A percentile compares a stretch with the other conserved stretches of the same genome.
Conservation (phyloP, 2,888 invertebrate genomes). For the Dastarcus helophoroides region DNA sequence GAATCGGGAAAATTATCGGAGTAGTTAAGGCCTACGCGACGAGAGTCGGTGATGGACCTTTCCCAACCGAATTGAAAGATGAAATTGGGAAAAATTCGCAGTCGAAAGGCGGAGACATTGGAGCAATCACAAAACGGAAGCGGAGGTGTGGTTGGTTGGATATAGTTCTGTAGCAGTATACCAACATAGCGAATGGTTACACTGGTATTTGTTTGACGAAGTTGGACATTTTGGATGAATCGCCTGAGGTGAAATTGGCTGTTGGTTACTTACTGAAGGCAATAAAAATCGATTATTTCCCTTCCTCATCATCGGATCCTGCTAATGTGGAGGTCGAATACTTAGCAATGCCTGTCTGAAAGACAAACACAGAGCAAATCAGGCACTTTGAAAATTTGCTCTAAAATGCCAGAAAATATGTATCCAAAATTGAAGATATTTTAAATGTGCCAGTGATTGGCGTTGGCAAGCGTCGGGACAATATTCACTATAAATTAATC, state of each 20-base stretch:
- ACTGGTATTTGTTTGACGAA: conserved; percentile 90
- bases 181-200: conserved; percentile 92
- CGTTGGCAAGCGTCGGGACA: no score
- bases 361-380: conserved; percentile 62
- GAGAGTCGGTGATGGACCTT: conserved; percentile 95
- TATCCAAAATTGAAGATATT: conserved; percentile 69
- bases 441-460: conserved; percentile 74
- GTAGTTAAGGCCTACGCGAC: conserved; percentile 99
- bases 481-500: no score
- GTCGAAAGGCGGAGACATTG: conserved; percentile 70
- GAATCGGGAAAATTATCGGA: conserved; percentile 86
- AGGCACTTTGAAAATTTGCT: conserved; percentile 75
- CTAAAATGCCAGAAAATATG: conserved; percentile 68
- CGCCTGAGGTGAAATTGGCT: conserved; percentile 53
- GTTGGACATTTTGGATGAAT: conserved; percentile 85
- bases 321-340: conserved; percentile 69
- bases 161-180: conserved; percentile 78
- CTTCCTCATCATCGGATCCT: conserved; percentile 71
- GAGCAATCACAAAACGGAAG: conserved; percentile 89
- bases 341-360: conserved; percentile 82
- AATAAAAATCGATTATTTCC: conserved; percentile 67
- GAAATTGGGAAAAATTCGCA: conserved; percentile 73
- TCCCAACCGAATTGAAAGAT: conserved; percentile 86
- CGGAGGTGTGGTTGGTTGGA: conserved; percentile 98
- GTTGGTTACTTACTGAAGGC: conserved; percentile 70